These are phyloP conservation scores for Dryobota labecula DNA, from an alignment of 2,888 invertebrate genomes.

Conservation along the genomic window DNA sequence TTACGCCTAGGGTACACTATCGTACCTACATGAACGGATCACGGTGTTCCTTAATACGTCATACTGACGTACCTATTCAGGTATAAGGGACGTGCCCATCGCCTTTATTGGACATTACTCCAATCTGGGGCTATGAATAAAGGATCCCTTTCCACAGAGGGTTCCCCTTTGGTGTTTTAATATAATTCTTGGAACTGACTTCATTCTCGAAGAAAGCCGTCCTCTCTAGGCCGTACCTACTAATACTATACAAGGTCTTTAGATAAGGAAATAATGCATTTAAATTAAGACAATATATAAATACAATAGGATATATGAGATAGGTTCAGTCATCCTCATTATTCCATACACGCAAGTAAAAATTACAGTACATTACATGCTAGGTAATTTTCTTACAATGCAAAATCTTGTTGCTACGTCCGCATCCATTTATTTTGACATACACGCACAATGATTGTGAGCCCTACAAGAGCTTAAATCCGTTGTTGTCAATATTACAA, in stretches of 20 bases:
- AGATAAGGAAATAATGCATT: background rate
- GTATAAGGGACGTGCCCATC: slow-evolving; percentile 21
- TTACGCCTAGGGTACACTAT: slow-evolving; percentile 17
- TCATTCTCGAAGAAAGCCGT: background rate
- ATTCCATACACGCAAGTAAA: background rate
- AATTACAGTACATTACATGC: background rate
- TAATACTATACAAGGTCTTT: background rate
- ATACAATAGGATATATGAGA: too few relatives aligned
- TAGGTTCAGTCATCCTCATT: background rate
- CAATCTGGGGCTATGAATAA: slow-evolving; percentile 31
- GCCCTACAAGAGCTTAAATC: background rate
- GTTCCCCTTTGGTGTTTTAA: background rate
- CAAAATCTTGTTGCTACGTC: background rate
- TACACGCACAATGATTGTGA: background rate
- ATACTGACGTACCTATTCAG: slow-evolving; percentile 2
- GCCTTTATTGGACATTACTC: slow-evolving; percentile 19
- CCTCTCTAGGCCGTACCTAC: background rate
- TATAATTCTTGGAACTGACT: background rate
- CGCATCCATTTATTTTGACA: background rate
- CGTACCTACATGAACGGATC: background rate
- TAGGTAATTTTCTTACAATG: background rate
- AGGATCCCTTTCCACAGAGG: background rate
- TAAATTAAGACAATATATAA: background rate
- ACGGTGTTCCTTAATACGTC: slow-evolving; percentile 25
- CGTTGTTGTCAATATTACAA: background rate